These are phyloP conservation scores for Hippocampus guttulatus DNA, from an alignment of 2,113 vertebrate genomes.

Conservation along the genomic window DNA sequence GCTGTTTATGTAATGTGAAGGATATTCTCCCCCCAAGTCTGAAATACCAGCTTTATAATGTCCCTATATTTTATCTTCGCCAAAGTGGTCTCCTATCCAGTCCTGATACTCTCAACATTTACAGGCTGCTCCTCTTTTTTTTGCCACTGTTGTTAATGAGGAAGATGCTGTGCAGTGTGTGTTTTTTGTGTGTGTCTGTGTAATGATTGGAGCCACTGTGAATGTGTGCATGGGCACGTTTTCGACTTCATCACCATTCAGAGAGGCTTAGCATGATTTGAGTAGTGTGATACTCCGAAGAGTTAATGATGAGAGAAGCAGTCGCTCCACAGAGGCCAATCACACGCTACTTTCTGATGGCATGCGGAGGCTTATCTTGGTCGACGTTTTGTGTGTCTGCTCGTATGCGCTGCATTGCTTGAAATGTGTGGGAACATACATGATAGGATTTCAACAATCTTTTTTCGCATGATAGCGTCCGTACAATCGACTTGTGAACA, in stretches of 20 bases:
- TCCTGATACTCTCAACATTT: constrained; percentile 27
- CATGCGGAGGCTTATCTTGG: constrained; percentile 52
- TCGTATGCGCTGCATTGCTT: constrained; percentile 19
- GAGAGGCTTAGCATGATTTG: constrained; percentile 69
- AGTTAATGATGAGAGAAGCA: constrained; percentile 70
- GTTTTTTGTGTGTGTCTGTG: constrained; percentile 6
- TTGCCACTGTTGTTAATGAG: constrained; percentile 12
- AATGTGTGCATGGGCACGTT: constrained; percentile 63
- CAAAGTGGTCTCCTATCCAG: constrained; percentile 23
- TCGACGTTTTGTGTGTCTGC: constrained; percentile 30
- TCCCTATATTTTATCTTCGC: constrained; percentile 20
- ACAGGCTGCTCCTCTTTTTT: constrained; percentile 20
- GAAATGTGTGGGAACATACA: constrained; percentile 51
- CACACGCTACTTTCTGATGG: constrained; percentile 56
- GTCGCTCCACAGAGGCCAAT: constrained; percentile 68
- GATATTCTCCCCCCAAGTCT: constrained; percentile 1
- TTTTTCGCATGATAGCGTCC: constrained; percentile 44
- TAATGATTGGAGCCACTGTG: constrained; percentile 47
- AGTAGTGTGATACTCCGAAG: constrained; percentile 59
- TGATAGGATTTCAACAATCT: constrained; percentile 51
- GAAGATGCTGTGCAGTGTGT: constrained; percentile 2
- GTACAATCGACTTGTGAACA: constrained; percentile 36
- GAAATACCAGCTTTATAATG: constrained; percentile 11
- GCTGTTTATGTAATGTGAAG: not conserved
- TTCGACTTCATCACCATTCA: constrained; percentile 65